Conservation (phyloP, 2,113 vertebrate species). For the Delphinapterus leucas region DNA sequence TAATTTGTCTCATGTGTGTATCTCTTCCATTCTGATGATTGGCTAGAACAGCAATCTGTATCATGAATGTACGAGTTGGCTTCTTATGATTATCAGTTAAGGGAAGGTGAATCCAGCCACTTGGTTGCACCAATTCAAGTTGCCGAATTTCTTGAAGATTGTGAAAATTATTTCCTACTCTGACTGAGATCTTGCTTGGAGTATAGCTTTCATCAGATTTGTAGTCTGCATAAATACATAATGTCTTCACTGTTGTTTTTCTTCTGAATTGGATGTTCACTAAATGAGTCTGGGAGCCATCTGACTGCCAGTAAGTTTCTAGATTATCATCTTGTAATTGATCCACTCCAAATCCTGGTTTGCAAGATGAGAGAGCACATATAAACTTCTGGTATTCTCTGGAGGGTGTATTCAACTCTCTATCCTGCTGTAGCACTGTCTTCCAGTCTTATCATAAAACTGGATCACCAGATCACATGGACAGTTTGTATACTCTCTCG, state of each 20-base stretch:
- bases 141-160: slow-evolving; percentile 99
- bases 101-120: slow-evolving; percentile 98
- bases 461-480: neutral
- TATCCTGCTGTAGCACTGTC: neutral
- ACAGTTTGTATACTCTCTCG: neutral
- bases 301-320: slow-evolving; percentile 99
- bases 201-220: slow-evolving; percentile 99
- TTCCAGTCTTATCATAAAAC: neutral
- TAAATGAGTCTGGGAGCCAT: slow-evolving; percentile 97
- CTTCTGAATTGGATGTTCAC: slow-evolving; percentile 98
- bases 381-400: neutral
- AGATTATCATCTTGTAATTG: slow-evolving; percentile 98
- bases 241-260: slow-evolving; percentile 97
- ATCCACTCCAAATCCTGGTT: slow-evolving; percentile 95
- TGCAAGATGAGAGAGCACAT: too few relatives aligned
- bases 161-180: slow-evolving; percentile 99
- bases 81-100: slow-evolving; percentile 93
- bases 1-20: slow-evolving; percentile 98
- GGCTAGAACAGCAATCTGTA: slow-evolving; percentile 97
- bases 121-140: slow-evolving; percentile 99
- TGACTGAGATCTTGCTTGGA: slow-evolving; percentile 97
- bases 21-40: slow-evolving; percentile 99
- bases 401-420: neutral
- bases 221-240: slow-evolving; percentile 98
- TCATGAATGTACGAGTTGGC: slow-evolving; percentile 98